Evolutionary conservation across 2,113 vertebrate species (phyloP), one percentile per base, ranked within the genome.

Genomic region (Cebus imitator): DNA sequence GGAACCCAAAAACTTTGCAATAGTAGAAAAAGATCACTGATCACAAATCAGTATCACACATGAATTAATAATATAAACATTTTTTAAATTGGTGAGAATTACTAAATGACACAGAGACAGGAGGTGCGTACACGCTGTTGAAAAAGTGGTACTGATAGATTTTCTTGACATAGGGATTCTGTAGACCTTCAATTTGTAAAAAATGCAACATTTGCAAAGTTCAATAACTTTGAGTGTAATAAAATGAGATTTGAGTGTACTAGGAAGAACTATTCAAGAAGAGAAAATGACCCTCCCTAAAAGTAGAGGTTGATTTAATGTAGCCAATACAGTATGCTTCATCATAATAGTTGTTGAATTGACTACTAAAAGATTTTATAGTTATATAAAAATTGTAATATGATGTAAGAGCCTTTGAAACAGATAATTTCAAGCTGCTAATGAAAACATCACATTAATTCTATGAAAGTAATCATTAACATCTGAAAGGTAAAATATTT

Each of bases 301-400:
- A 43, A 45, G 25, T 87, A 94, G 37, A 84, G 5, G 70, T 68
- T 97, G 82, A 78, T 85, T 97, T 96, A 95, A 75, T 70, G 64
- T 81, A 94, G 27, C 48, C 94, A 78, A 90, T 68, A 55, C 21
- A 78, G 37, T 90, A 91, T 66, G 37, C 25, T 95, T 96, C 79
- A 95, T 61, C 45, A 23, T 92, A 97, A 87, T 87, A 68, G 35
- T 61, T 87, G 25, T 70, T 87, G 25, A 95, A 90, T 85, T 94
- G 40, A 93, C 64, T 88, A 66, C 84, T 85, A 96, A 96, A 96
- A 92, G 43, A 96, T 95, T 92, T 81, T 97, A 91, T 84, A 90
- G 73, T 40, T n/a, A 12, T 90, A 68, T 97, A 95, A 85, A 87
- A 96, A 80, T 72, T 95, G 5, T 96, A 40, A 90, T 95, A 66